A percentile compares a stretch with the other conserved stretches of the same genome.
Evolutionary conservation across 2,113 vertebrate species (phyloP).

Genomic region (Barnardius zonarius): DNA sequence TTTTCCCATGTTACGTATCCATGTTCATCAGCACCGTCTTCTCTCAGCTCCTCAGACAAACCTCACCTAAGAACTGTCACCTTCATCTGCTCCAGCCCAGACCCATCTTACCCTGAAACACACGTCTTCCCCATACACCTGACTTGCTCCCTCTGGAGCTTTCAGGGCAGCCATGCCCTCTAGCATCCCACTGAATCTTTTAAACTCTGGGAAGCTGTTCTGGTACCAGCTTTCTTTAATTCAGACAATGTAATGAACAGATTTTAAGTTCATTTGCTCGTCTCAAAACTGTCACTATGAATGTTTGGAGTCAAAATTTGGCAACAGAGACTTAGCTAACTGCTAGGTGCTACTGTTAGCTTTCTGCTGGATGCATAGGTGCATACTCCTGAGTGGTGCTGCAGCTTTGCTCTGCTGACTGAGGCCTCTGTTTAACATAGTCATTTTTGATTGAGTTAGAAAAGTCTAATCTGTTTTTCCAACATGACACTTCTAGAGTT

Average conservation of each 20-base stretch:
- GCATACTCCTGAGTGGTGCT: background rate
- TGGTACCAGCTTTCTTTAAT: background rate
- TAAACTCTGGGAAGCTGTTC: background rate
- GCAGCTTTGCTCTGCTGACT: background rate
- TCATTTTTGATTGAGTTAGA: conserved; percentile 17
- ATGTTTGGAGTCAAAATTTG: background rate
- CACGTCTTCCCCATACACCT: background rate
- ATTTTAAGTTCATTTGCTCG: background rate
- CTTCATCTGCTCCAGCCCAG: background rate
- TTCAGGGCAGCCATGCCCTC: background rate
- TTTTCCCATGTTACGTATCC: rapidly evolving
- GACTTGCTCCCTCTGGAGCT: background rate
- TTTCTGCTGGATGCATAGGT: background rate
- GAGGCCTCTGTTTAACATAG: conserved; percentile 3
- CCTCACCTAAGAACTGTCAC: background rate
- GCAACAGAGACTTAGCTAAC: background rate
- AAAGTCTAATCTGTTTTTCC: conserved; percentile 18
- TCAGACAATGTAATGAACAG: background rate
- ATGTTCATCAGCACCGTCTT: background rate
- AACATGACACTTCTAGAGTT: conserved; percentile 21
- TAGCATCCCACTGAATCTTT: background rate
- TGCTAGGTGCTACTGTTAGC: background rate
- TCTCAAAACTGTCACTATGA: background rate
- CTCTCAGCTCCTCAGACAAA: background rate
- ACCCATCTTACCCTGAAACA: background rate